These are phyloP conservation scores for Salvator merianae DNA, from an alignment of 2,113 vertebrate genomes.

Conservation along the genomic window DNA sequence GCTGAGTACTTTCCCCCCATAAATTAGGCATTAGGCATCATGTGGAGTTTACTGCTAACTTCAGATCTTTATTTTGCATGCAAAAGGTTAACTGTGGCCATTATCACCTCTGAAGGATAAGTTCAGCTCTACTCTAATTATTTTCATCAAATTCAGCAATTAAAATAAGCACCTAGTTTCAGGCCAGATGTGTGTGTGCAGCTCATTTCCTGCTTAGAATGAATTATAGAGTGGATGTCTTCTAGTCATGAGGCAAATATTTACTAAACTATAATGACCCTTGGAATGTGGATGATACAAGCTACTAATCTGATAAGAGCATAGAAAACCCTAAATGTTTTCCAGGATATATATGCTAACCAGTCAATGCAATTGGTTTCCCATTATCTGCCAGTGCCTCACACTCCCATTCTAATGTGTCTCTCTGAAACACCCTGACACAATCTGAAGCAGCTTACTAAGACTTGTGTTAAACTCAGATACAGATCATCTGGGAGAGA, in stretches of 20 bases:
- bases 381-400: background rate
- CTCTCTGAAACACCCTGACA: background rate
- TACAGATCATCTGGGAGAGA: background rate
- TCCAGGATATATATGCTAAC: background rate
- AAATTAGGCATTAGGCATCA: too few relatives aligned
- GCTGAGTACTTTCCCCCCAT: too few relatives aligned
- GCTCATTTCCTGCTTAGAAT: background rate
- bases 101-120: background rate
- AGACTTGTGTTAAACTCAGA: background rate
- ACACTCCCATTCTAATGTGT: background rate
- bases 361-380: background rate
- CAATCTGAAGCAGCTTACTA: background rate
- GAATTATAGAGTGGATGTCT: background rate
- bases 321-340: background rate
- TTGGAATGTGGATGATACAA: background rate
- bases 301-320: background rate
- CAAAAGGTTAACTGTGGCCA: too few relatives aligned
- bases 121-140: background rate
- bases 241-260: background rate
- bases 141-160: background rate
- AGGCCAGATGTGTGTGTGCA: background rate
- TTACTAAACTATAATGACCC: background rate
- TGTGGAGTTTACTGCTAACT: too few relatives aligned
- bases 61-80: too few relatives aligned
- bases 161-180: background rate